Percentiles rank a stretch among this genome's conserved stretches.
Conservation (phyloP, 1,140 invertebrate species). For the Pogonomyrmex barbatus region DNA sequence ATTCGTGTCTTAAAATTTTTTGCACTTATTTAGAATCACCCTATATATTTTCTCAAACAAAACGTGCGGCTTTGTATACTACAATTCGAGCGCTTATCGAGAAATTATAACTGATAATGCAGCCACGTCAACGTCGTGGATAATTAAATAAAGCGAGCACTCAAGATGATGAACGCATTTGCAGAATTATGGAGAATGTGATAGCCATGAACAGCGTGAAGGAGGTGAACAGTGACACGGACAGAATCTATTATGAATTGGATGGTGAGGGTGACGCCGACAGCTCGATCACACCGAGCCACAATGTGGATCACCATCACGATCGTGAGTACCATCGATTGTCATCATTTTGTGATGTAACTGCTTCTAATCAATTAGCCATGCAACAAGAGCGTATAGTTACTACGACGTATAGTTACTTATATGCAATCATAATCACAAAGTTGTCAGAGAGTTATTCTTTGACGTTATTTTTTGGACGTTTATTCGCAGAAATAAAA, state of each 20-base stretch:
- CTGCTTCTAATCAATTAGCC: neutral
- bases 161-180: conserved; percentile 54
- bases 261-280: conserved; percentile 82
- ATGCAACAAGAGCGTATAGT: neutral
- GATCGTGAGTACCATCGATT: conserved; percentile 79
- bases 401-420: neutral
- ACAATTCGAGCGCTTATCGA: neutral
- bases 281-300: conserved; percentile 81
- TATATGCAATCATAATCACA: neutral
- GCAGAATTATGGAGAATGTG: conserved; percentile 80
- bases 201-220: conserved; percentile 74
- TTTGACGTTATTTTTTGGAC: neutral
- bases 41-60: neutral
- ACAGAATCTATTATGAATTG: conserved; percentile 79
- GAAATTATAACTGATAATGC: conserved; percentile 7
- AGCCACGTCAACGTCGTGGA: neutral
- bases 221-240: conserved; percentile 73
- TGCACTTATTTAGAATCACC: neutral
- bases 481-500: neutral
- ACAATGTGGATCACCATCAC: conserved; percentile 77
- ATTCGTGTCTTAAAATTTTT: neutral
- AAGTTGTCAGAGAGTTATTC: neutral
- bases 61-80: neutral
- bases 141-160: conserved; percentile 9
- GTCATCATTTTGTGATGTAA: conserved; percentile 12